These are phyloP conservation scores for Cheilosia vulpina DNA, from an alignment of 2,888 invertebrate genomes.

Conservation along the genomic window DNA sequence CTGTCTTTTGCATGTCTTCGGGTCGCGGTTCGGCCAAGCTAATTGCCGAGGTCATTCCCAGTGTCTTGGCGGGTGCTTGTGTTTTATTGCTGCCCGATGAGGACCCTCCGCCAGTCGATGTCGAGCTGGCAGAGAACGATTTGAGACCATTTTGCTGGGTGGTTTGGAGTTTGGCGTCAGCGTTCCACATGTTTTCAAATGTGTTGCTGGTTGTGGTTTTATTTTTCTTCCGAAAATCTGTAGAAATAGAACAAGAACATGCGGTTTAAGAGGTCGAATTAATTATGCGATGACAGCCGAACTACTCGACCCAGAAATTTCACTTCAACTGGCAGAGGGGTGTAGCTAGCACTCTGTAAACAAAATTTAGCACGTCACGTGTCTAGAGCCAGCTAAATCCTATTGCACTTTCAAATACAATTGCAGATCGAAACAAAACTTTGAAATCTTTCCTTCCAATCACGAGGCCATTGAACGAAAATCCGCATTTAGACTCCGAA, in stretches of 20 bases:
- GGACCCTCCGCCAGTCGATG: constrained; percentile 70
- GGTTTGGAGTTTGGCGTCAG: constrained; percentile 80
- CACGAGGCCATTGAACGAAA: background rate
- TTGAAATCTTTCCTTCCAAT: background rate
- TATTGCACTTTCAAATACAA: too few relatives aligned
- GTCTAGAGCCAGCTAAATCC: too few relatives aligned
- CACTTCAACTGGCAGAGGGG: too few relatives aligned
- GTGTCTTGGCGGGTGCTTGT: constrained; percentile 60
- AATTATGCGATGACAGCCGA: too few relatives aligned
- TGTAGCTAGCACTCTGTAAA: too few relatives aligned
- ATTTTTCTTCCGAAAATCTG: constrained; percentile 24
- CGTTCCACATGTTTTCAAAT: constrained; percentile 81
- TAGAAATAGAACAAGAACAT: background rate
- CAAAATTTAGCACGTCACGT: too few relatives aligned
- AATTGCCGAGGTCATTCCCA: constrained; percentile 98
- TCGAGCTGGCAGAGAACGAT: constrained; percentile 74
- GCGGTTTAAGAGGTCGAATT: background rate
- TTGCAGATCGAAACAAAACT: too few relatives aligned
- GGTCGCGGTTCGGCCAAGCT: constrained; percentile 92
- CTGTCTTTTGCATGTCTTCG: constrained; percentile 88
- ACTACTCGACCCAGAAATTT: too few relatives aligned
- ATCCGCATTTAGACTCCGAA: background rate
- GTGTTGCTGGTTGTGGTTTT: constrained; percentile 15
- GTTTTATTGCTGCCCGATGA: constrained; percentile 42
- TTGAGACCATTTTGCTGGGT: constrained; percentile 80